Percentiles rank a stretch among this genome's conserved stretches.
Evolutionary conservation across 2,888 invertebrate species (phyloP).

Genomic region (Perdita meconis): DNA sequence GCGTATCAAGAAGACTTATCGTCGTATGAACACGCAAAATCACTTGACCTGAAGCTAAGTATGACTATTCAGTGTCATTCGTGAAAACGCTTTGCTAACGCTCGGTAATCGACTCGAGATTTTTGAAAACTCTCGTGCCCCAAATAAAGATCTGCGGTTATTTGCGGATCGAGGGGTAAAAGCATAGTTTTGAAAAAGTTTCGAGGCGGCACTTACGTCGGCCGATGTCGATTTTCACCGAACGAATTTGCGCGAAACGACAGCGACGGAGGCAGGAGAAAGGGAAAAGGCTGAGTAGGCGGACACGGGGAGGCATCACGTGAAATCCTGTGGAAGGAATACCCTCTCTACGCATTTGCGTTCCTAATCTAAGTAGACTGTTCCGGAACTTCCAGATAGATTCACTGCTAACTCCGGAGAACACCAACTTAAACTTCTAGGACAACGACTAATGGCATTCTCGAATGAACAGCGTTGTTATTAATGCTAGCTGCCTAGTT

Average conservation of each 20-base stretch:
- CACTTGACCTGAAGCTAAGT: neutral
- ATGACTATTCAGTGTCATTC: neutral
- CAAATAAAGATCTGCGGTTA: conserved; percentile 22
- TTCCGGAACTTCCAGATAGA: conserved; percentile 51
- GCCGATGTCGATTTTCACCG: conserved; percentile 21
- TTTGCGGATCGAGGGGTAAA: conserved; percentile 59
- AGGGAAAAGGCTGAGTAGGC: conserved; percentile 10
- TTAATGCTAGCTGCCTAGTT: conserved; percentile 53
- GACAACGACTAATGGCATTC: conserved; percentile 61
- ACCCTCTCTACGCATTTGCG: conserved; percentile 54
- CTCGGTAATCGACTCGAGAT: neutral
- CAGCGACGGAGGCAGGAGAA: conserved; percentile 8
- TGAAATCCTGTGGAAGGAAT: conserved; percentile 62
- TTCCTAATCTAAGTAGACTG: conserved; percentile 58
- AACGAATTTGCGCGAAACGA: conserved; percentile 7
- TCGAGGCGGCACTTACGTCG: conserved; percentile 36
- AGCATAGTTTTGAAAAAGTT: conserved; percentile 63
- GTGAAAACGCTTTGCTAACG: neutral
- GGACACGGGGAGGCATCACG: conserved; percentile 13
- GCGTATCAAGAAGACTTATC: neutral
- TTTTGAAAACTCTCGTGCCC: neutral
- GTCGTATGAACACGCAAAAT: neutral
- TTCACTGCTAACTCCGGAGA: conserved; percentile 36
- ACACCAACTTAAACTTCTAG: conserved; percentile 44
- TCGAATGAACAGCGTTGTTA: conserved; percentile 53